These are phyloP conservation scores for Melanotaenia parkinsoni DNA, from an alignment of 2,797 vertebrate genomes.

Conservation along the genomic window DNA sequence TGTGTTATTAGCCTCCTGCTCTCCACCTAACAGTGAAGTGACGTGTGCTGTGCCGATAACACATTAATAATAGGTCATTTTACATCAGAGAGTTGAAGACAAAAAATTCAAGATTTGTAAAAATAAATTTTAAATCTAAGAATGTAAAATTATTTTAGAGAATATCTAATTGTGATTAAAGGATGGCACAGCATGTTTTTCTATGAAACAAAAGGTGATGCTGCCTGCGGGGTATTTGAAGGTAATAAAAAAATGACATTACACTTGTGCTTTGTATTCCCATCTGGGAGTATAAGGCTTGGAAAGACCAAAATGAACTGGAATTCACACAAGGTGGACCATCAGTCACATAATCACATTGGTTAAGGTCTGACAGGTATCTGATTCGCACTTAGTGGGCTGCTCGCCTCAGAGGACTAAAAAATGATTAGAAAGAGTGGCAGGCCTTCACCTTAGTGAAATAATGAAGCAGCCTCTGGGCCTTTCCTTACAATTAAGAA, in stretches of 20 bases:
- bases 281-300: constrained; percentile 33
- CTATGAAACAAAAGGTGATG: constrained; percentile 1
- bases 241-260: background rate
- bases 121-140: background rate
- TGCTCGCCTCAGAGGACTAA: constrained; percentile 8
- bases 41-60: background rate
- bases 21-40: background rate
- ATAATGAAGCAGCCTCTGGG: constrained; percentile 27
- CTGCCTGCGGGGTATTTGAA: constrained; percentile 12
- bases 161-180: background rate
- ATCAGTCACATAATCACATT: constrained; percentile 47
- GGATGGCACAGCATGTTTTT: constrained; percentile 10
- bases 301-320: constrained; percentile 34
- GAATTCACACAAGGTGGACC: constrained; percentile 36
- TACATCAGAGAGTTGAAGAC: background rate
- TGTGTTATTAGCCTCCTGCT: too few species aligned
- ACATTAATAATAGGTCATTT: background rate
- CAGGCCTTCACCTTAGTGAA: constrained; percentile 18
- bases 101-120: background rate
- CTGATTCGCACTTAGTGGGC: constrained; percentile 33
- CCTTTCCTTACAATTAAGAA: constrained; percentile 22
- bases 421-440: constrained; percentile 21
- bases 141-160: background rate
- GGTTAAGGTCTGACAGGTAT: constrained; percentile 37
- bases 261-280: too few species aligned